phyloP scores from a whole-genome alignment of 2,797 vertebrate species.

The Chiloscyllium punctatum region DNA sequence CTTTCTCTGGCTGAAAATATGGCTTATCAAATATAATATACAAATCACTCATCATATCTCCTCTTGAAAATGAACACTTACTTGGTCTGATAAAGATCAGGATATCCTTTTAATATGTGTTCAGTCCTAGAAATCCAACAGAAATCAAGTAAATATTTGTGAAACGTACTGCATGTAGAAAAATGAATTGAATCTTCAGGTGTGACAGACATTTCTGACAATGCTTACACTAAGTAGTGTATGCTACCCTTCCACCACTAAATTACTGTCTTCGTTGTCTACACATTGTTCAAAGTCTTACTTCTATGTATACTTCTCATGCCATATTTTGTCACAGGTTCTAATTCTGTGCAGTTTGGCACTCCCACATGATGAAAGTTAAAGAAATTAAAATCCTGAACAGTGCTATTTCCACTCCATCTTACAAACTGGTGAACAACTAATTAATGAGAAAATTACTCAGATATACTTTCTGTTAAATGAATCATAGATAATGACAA shows the following conservation, averaged over 20 bases:
- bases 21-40: not conserved
- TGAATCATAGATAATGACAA: not conserved
- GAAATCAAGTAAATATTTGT: slow-evolving; percentile 40
- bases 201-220: not conserved
- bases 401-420: not conserved
- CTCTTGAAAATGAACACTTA: slow-evolving; percentile 46
- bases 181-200: not conserved
- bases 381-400: not conserved
- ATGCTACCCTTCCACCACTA: not conserved
- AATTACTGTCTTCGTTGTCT: not conserved
- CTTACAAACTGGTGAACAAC: not conserved
- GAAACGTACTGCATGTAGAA: slow-evolving; percentile 30
- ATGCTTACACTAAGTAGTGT: not conserved
- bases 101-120: slow-evolving; percentile 56
- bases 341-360: not conserved
- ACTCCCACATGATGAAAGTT: not conserved
- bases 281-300: not conserved
- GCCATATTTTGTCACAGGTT: not conserved
- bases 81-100: slow-evolving; percentile 55
- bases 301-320: not conserved
- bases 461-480: not conserved
- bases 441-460: not conserved
- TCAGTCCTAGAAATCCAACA: slow-evolving; percentile 54
- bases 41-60: not conserved
- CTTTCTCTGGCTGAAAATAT: not conserved